A percentile compares a stretch with the other conserved stretches of the same genome.
These are phyloP conservation scores for Actinemys pallida DNA, from an alignment of 2,113 vertebrate genomes.

Conservation along the genomic window DNA sequence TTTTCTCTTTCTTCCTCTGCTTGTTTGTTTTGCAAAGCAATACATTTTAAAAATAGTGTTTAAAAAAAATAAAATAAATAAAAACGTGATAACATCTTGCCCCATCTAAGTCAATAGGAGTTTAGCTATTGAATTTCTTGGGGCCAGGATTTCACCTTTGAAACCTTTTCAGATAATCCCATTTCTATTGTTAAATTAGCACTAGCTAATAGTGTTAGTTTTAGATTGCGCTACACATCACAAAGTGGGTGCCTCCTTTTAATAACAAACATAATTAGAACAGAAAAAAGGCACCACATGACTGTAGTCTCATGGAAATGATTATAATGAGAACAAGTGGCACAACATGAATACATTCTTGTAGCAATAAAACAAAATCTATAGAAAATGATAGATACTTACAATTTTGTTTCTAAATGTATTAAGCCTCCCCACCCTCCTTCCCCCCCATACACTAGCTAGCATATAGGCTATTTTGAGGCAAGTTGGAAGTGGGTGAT, in stretches of 20 bases:
- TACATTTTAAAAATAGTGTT: background rate
- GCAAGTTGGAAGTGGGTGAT: background rate
- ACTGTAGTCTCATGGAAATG: background rate
- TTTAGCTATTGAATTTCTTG: background rate
- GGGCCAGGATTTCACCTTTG: background rate
- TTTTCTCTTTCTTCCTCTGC: background rate
- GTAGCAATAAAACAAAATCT: background rate
- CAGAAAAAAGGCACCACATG: background rate
- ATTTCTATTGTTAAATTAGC: background rate
- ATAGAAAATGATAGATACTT: background rate
- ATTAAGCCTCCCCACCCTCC: background rate
- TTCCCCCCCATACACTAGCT: background rate
- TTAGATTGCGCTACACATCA: background rate
- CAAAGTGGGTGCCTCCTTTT: background rate
- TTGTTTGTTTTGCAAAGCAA: background rate
- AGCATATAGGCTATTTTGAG: background rate
- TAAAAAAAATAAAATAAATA: background rate
- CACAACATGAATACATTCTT: background rate
- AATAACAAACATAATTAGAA: background rate
- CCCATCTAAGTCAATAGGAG: background rate
- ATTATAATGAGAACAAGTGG: background rate
- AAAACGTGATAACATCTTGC: accelerated
- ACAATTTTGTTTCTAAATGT: background rate
- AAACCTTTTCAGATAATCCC: background rate
- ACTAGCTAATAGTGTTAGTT: accelerated